Percentiles rank a stretch among this genome's conserved stretches.
These are phyloP conservation scores for Picus viridis DNA, from an alignment of 2,797 vertebrate genomes.

Conservation along the genomic window DNA sequence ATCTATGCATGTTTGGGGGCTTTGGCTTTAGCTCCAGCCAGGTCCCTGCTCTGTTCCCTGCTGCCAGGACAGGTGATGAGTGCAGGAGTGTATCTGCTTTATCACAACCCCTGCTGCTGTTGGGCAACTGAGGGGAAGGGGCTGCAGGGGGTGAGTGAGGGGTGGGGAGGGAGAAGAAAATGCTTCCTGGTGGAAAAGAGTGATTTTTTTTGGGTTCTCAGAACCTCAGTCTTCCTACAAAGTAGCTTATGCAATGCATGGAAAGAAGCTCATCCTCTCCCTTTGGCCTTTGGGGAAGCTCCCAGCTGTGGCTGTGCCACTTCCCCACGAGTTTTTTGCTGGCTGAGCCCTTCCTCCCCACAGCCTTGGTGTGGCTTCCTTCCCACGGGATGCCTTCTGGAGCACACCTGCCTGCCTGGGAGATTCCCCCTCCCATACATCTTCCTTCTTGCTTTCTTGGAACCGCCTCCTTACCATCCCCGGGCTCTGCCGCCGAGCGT, in stretches of 20 bases:
- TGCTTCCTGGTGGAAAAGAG: not conserved
- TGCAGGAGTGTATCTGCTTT: not conserved
- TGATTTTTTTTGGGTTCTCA: not conserved
- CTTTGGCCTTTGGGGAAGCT: not conserved
- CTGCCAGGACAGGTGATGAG: not conserved
- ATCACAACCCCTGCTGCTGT: not conserved
- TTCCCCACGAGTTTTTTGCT: not conserved
- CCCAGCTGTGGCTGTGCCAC: not conserved
- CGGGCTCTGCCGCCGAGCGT: not conserved
- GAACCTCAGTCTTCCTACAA: not conserved
- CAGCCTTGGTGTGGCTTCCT: not conserved
- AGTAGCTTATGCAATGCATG: not conserved
- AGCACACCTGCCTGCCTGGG: accelerated
- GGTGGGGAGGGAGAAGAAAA: not conserved
- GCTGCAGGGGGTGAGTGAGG: not conserved
- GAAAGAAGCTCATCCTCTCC: not conserved
- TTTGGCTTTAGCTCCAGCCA: not conserved
- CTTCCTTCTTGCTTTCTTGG: not conserved
- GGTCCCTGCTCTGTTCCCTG: not conserved
- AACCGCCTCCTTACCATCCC: not conserved
- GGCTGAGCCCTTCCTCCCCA: not conserved
- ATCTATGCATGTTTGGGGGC: not conserved
- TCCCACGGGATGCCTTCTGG: not conserved
- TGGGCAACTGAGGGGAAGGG: not conserved
- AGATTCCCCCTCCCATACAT: not conserved